Evolutionary conservation across 2,113 vertebrate species (phyloP).

Genomic region (Lichenostomus cassidix): DNA sequence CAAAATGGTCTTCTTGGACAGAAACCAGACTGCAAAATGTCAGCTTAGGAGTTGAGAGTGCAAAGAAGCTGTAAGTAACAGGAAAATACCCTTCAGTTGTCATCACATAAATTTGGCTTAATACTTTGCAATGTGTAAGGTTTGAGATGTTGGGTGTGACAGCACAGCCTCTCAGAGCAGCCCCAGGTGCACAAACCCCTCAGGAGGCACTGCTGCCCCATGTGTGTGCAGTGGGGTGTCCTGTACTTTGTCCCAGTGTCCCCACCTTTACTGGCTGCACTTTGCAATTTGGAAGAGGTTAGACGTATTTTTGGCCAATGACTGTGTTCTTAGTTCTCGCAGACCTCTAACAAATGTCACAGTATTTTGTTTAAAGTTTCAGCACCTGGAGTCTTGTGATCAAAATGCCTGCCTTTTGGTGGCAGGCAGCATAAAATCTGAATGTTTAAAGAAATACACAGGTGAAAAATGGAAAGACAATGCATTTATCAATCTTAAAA

Average conservation of each 20-base stretch:
- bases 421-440: neutral
- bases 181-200: neutral
- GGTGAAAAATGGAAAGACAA: neutral
- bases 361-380: neutral
- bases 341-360: neutral
- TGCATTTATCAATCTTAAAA: neutral
- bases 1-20: slow-evolving; percentile 10
- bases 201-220: neutral
- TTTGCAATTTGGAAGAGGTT: neutral
- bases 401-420: neutral
- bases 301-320: neutral
- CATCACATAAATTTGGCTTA: neutral
- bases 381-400: neutral
- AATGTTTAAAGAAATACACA: neutral
- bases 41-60: neutral
- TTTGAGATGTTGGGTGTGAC: neutral
- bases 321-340: neutral
- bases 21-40: slow-evolving; percentile 1
- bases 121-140: neutral
- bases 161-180: neutral
- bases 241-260: neutral
- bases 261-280: neutral
- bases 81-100: neutral
- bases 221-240: rapidly evolving
- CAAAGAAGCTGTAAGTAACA: neutral